Evolutionary conservation across 2,113 vertebrate genomes (phyloP).

Genomic region (Channa argus): DNA sequence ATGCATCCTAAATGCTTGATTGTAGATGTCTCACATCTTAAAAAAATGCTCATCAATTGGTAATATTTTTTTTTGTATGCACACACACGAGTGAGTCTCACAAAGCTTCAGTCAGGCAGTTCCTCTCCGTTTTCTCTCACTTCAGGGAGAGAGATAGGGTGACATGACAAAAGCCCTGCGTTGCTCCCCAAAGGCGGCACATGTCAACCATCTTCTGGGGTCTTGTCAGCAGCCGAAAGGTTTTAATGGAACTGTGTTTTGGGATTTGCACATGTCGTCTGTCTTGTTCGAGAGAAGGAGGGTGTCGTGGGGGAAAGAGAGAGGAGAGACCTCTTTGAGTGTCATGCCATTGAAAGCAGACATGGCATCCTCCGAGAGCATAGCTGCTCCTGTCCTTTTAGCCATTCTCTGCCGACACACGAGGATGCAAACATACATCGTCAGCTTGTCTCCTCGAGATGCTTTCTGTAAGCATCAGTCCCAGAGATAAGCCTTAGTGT

Average conservation of each 20-base stretch:
- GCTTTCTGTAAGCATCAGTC: slow-evolving; percentile 9
- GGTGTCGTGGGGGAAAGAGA: slow-evolving; percentile 39
- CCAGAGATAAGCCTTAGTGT: slow-evolving; percentile 43
- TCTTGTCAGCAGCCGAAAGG: slow-evolving; percentile 74
- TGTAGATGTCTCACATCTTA: background rate
- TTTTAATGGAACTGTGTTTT: slow-evolving; percentile 78
- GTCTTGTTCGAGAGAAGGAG: slow-evolving; percentile 49
- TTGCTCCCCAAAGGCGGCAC: slow-evolving; percentile 53
- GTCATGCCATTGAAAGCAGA: slow-evolving; percentile 64
- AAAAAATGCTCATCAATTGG: background rate
- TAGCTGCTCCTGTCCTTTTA: slow-evolving; percentile 39
- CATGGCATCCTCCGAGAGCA: slow-evolving; percentile 49
- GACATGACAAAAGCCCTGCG: slow-evolving; percentile 57
- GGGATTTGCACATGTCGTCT: slow-evolving; percentile 65
- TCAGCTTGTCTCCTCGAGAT: slow-evolving; percentile 32
- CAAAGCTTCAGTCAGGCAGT: slow-evolving; percentile 29
- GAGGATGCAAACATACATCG: slow-evolving; percentile 41
- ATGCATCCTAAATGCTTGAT: slow-evolving; percentile 4
- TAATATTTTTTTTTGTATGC: background rate
- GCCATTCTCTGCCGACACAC: slow-evolving; percentile 24
- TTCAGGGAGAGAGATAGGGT: slow-evolving; percentile 35
- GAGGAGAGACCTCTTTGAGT: slow-evolving; percentile 54
- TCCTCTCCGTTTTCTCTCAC: slow-evolving; percentile 48
- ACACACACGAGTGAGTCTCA: slow-evolving; percentile 30
- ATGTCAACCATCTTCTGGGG: slow-evolving; percentile 65